Percentiles rank a stretch among this genome's conserved stretches.
Conservation (phyloP, 2,113 vertebrate species). For the Poeciliopsis retropinna region DNA sequence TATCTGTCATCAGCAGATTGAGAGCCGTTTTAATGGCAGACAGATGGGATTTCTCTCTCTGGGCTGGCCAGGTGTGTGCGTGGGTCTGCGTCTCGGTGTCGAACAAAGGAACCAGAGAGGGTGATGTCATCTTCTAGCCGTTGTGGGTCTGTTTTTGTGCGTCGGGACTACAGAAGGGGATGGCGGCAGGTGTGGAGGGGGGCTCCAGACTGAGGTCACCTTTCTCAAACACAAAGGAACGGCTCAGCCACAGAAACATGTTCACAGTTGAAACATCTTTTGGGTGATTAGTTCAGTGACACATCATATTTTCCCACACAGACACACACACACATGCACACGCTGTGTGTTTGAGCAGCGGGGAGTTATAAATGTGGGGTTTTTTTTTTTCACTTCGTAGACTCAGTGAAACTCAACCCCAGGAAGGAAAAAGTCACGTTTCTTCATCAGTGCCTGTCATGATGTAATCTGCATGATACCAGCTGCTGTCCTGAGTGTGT, state of each 20-base stretch:
- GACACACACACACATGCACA: neutral
- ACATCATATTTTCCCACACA: neutral
- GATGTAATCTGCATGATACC: constrained; percentile 16
- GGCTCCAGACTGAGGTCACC: constrained; percentile 63
- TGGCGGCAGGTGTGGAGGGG: neutral
- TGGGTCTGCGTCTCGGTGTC: constrained; percentile 20
- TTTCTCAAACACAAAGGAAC: constrained; percentile 24
- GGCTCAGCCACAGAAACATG: neutral
- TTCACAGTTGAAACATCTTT: constrained; percentile 7
- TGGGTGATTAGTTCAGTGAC: neutral
- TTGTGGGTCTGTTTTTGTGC: constrained; percentile 21
- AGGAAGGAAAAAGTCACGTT: constrained; percentile 9
- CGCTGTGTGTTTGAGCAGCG: neutral
- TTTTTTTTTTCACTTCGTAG: constrained; percentile 11
- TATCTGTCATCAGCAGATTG: neutral
- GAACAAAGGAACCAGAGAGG: constrained; percentile 52
- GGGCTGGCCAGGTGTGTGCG: constrained; percentile 24
- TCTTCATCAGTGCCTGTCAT: constrained; percentile 24
- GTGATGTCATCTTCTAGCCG: constrained; percentile 64
- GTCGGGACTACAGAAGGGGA: neutral
- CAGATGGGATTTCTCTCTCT: constrained; percentile 1
- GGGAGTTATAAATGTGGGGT: neutral
- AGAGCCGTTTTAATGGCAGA: neutral
- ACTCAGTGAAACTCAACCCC: constrained; percentile 16
- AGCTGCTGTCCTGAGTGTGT: neutral